Evolutionary conservation across 2,888 invertebrate species (phyloP).

Genomic region (Lasius platythorax): DNA sequence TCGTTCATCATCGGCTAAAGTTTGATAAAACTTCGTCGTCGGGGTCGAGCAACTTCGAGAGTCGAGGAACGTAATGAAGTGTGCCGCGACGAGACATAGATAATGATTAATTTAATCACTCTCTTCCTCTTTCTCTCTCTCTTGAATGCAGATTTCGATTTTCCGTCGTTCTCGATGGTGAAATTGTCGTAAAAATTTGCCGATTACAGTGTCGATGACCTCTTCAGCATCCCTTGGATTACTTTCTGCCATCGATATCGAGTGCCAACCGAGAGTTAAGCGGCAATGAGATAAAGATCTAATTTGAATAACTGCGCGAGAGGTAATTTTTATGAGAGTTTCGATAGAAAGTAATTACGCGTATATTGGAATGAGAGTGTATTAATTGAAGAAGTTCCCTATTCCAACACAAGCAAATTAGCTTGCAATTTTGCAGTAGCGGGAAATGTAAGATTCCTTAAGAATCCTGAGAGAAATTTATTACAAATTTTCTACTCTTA

Average conservation of each 20-base stretch:
- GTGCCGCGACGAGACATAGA: constrained; percentile 76
- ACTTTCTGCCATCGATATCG: constrained; percentile 58
- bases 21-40: constrained; percentile 77
- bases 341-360: constrained; percentile 38
- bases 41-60: constrained; percentile 54
- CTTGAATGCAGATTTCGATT: constrained; percentile 72
- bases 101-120: constrained; percentile 82
- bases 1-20: constrained; percentile 77
- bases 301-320: constrained; percentile 57
- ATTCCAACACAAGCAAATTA: constrained; percentile 7
- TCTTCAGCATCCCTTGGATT: constrained; percentile 56
- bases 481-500: constrained; percentile 4
- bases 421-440: background rate
- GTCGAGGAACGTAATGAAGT: constrained; percentile 76
- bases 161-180: background rate
- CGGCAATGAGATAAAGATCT: constrained; percentile 54
- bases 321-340: constrained; percentile 37
- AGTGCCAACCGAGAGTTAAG: constrained; percentile 19
- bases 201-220: constrained; percentile 47
- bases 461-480: background rate
- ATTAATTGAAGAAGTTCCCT: constrained; percentile 45
- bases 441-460: background rate
- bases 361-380: constrained; percentile 41
- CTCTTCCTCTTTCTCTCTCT: background rate
- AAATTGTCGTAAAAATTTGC: constrained; percentile 57